Base-by-base conservation (phyloP, 2,113 vertebrate genomes). In the Plectropomus leopardus region DNA sequence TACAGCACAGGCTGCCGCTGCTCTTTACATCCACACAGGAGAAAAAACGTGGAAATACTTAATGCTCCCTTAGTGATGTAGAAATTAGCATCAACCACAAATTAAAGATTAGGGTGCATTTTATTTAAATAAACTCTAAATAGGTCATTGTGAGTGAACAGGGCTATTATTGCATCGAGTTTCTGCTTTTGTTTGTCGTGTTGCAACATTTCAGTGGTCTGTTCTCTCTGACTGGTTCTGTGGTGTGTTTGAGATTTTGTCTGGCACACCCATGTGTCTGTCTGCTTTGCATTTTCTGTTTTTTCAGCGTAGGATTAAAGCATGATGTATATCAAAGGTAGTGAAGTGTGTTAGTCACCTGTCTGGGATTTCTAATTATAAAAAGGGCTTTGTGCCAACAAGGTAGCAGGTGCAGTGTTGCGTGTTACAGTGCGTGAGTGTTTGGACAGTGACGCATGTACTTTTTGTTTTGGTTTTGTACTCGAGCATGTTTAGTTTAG, bases 311-410 rank as follows among this genome's bases (percentile, higher is more conserved):
- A 59, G 80, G 64, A 55, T 69, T 79, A 50, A 57, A 69, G 70
- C 1, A 10, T 42, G 34, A 10, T 32, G 7, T 14, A 23, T 23
- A 34, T 69, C 51, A 78, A 50, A 73, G 45, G 60, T 36, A 21
- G 19, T 47, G 28, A 69, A 61, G 48, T 1, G 4, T 13, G 50
- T 89, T 84, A 81, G 78, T 88, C 86, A 87, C 82, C 76, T 82
- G 77, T 92, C 81, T 90, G 81, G 44, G 78, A n/a, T 72, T 78
- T 78, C 57, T 59, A 44, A 55, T 53, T 5, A 48, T 44, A 14
- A 44, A 72, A 71, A 61, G 48, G 48, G 50, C 24, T 79, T 47
- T 7, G 64, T 78, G 80, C 28, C 79, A 69, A 45, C 30, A 1
- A 70, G 0, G 59, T 6, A 24, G 40, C 85, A 85, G 83, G 80